Evolutionary conservation across 2,888 invertebrate genomes (phyloP).

Genomic region (Trilocha varians): DNA sequence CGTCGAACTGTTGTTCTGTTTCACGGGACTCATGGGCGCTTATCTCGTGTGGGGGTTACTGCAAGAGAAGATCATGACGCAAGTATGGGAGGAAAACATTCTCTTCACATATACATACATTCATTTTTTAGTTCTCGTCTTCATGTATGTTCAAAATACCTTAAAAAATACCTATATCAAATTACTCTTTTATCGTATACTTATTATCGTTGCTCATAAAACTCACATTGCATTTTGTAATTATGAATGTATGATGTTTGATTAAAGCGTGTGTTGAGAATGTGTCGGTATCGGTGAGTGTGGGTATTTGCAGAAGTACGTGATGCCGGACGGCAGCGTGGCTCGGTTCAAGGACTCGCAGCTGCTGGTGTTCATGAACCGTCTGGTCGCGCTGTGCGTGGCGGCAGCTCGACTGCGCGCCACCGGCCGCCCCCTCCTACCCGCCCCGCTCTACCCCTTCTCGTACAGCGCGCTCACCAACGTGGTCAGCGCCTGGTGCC

Average conservation of each 20-base stretch:
- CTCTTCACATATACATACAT: too few relatives aligned
- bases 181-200: too few relatives aligned
- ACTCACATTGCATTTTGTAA: too few relatives aligned
- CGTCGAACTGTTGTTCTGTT: constrained; percentile 77
- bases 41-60: constrained; percentile 97
- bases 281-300: not conserved
- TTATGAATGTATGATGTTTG: too few relatives aligned
- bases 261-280: too few relatives aligned
- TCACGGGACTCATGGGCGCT: constrained; percentile 89
- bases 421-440: constrained; percentile 77
- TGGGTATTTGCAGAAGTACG: constrained; percentile 72
- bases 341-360: constrained; percentile 93
- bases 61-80: constrained; percentile 99
- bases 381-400: constrained; percentile 84
- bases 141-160: too few relatives aligned
- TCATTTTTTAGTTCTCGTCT: too few relatives aligned
- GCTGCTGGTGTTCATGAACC: constrained; percentile 96
- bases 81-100: constrained; percentile 56
- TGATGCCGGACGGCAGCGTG: constrained; percentile 74
- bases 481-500: constrained; percentile 99
- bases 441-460: constrained; percentile 94
- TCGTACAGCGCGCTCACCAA: constrained; percentile 97
- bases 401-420: constrained; percentile 69
- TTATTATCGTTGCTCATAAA: too few relatives aligned
- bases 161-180: too few relatives aligned